Base-by-base conservation (phyloP, 2,113 vertebrate genomes). In the Apaloderma vittatum region DNA sequence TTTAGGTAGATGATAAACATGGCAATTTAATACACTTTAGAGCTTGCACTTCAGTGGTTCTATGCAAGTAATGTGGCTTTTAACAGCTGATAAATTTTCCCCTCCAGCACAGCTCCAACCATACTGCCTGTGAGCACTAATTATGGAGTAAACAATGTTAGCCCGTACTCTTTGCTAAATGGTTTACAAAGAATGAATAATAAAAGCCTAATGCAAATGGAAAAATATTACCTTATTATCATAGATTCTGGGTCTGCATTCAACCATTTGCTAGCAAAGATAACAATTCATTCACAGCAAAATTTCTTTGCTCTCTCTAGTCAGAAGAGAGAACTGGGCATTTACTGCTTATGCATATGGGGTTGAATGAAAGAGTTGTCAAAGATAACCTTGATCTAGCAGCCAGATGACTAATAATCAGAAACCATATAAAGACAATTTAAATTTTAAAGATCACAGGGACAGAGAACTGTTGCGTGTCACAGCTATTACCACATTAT, bases 1-100 rank as follows among this genome's bases (percentile, higher is more conserved):
- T 95, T 96, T 95, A 94, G 77, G 71, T 88, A 96, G 80, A 95
- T 93, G 79, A 97, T 79, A 96, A 91, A 93, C 68, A 95, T 0
- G 1, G 62, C 67, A 86, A 93, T 97, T 94, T 81, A 95, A 94
- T 82, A 72, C 49, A 90, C 86, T 94, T 93, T 78, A 67, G 68
- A 95, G 65, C 68, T 82, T 58, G 48, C 76, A 70, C 61, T 94
- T 84, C 3, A 3, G 54, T 58, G 90, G 23, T 71, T 88, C 75
- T 65, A 48, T 10, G 4, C 37, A 66, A 90, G 88, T 71, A 71
- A 84, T 40, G 46, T 55, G 63, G 61, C 27, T 90, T 91, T 89
- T 92, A 95, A 72, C 77, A 97, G 72, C 36, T 78, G 80, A 93
- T 88, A 90, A 73, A 91, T 91, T 79, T 90, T 59, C 32, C 58